Base-by-base conservation (phyloP, 2,797 vertebrate species). In the Hemitrygon akajei region DNA sequence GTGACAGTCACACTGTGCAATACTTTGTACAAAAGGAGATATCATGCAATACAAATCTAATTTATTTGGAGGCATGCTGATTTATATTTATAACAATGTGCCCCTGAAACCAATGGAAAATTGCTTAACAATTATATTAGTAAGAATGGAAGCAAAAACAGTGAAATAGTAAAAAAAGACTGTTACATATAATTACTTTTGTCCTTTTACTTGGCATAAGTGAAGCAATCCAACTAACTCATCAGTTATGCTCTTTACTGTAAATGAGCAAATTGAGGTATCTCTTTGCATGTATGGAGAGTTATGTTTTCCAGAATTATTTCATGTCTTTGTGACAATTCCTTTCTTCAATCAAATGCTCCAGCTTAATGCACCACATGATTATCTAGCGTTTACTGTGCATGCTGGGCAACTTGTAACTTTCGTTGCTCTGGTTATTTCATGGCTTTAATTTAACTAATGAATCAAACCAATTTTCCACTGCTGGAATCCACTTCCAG, bases 1-100 rank as follows among this genome's bases (percentile, higher is more conserved):
- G 60, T 89, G 86, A 69, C 86, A 69, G n/a, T 69, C 86, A 89
- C 63, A 69, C 86, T 89, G 86, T 69, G 86, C 18, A 66, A 63
- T 89, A 16, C 63, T 69, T 69, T 69, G 63, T 37, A 37, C 16
- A 89, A 89, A n/a, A 89, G 60, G 30, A 66, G n/a, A 89, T 34
- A 69, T 34, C 86, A 66, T 89, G 86, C 84, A 89, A 60, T 37
- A 89, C n/a, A 37, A 69, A 89, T 7, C 18, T 69, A 69, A 69
- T 69, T 89, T 89, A 89, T 69, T 20, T 89, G n/a, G n/a, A 69
- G 63, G 34, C 63, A 89, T 20, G n/a, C 86, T 69, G 86, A 1
- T 89, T 89, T n/a, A 87, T 63, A 87, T 34, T 34, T 89, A 89
- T 20, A 34, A 89, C 69, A 89, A 89, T 69, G 18, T 37, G 86